A percentile compares a stretch with the other conserved stretches of the same genome.
These are phyloP conservation scores for Lepidochitona cinerea DNA, from an alignment of 2,888 invertebrate genomes.

Conservation along the genomic window DNA sequence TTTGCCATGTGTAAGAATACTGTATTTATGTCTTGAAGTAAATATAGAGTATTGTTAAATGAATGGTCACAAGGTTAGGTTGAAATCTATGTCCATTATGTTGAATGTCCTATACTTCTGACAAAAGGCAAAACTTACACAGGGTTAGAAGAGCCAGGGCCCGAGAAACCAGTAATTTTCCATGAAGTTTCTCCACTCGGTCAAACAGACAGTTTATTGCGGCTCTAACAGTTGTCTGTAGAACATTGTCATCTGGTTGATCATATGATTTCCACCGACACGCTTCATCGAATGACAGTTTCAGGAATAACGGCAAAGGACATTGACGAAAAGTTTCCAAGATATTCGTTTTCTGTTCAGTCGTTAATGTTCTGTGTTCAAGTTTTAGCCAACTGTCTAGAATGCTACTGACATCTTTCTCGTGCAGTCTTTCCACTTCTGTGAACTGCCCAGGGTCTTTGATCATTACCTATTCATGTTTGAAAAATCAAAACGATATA, in stretches of 20 bases:
- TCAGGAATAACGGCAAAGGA: constrained; percentile 57
- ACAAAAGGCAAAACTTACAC: constrained; percentile 31
- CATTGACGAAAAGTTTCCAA: constrained; percentile 42
- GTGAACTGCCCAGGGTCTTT: constrained; percentile 28
- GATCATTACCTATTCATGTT: constrained; percentile 25
- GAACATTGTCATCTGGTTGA: constrained; percentile 27
- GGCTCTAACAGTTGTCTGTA: constrained; percentile 46
- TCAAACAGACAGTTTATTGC: constrained; percentile 49
- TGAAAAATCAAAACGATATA: no score
- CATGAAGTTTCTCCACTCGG: constrained; percentile 55
- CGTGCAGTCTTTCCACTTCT: constrained; percentile 41
- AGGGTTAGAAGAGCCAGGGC: constrained; percentile 59
- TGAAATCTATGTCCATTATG: no score
- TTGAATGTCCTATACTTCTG: no score
- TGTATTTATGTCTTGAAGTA: no score
- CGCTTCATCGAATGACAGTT: constrained; percentile 61
- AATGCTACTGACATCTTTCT: constrained; percentile 47
- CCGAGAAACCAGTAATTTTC: constrained; percentile 51
- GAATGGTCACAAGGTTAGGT: no score
- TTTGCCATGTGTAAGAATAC: no score
- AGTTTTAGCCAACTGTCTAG: constrained; percentile 51
- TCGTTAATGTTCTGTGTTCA: constrained; percentile 44
- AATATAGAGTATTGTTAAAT: no score
- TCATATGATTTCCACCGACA: constrained; percentile 60
- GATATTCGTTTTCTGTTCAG: constrained; percentile 41